Evolutionary conservation across 2,113 vertebrate genomes (phyloP), one percentile per base, ranked within the genome.

Genomic region (Hippoglossus stenolepis): DNA sequence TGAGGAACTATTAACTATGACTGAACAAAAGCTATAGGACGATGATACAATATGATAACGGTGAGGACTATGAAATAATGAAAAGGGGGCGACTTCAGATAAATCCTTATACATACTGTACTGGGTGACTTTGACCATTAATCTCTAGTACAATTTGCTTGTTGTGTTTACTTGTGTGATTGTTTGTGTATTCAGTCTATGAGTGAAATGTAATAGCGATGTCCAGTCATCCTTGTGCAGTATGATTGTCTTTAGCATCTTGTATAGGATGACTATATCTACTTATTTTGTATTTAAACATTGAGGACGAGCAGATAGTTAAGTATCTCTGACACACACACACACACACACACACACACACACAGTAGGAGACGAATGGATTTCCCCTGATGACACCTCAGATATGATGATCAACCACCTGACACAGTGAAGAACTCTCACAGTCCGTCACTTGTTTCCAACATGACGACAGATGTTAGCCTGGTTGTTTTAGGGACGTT

Each of bases 351-450:
- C n/a, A 24, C 9, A 21, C 20, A 23, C 18, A 18, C 4, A 76
- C 51, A 56, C 61, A 1, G 67, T 10, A 67, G 2, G 35, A 82
- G 73, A 65, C 60, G 18, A 69, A n/a, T 86, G 90, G 88, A 85
- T 78, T 92, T 92, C 89, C 92, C 92, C 88, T 77, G 20, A 86
- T 79, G 82, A 81, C 78, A 77, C 63, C 45, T 83, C 65, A 43
- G 74, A 86, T 40, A 28, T 64, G 51, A 54, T 38, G 6, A 67
- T 73, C 47, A 75, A 45, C 31, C 54, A 77, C 3, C 38, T 24
- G 47, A 56, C 68, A 54, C 68, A 54, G 18, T 56, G 5, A 60
- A 24, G 6, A 68, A 24, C 57, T 47, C 28, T 64, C 56, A 28
- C 18, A n/a, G 75, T 81, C 73, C 65, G 72, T 70, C 65, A 65